Evolutionary conservation across 1,140 invertebrate species (phyloP).

Genomic region (Philotrypesis tridentata): DNA sequence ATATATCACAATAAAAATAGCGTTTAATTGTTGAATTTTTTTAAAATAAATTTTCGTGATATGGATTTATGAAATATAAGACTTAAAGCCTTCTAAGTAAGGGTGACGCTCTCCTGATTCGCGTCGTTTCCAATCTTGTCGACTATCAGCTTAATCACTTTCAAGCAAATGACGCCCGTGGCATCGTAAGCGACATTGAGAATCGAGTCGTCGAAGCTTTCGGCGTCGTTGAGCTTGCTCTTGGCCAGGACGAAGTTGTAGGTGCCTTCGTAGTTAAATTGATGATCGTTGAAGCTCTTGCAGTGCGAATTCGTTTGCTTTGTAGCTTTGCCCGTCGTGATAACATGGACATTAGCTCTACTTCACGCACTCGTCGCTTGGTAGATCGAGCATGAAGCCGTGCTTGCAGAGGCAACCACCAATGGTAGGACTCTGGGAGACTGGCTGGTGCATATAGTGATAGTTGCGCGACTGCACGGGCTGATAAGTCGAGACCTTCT

Average conservation of each 20-base stretch:
- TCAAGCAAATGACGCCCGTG: conserved; percentile 89
- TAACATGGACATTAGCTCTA: conserved; percentile 88
- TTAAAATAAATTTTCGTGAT: too few relatives aligned
- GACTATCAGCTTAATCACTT: conserved; percentile 82
- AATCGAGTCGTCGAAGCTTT: conserved; percentile 82
- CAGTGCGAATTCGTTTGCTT: conserved; percentile 90
- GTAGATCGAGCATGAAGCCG: conserved; percentile 83
- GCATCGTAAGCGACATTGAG: conserved; percentile 90
- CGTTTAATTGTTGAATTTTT: too few relatives aligned
- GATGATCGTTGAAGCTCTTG: conserved; percentile 88
- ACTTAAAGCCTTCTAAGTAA: too few relatives aligned
- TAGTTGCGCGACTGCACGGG: conserved; percentile 85
- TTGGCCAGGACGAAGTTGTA: conserved; percentile 91
- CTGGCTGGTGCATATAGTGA: conserved; percentile 82
- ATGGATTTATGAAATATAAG: too few relatives aligned
- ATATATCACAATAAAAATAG: too few relatives aligned
- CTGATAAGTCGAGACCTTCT: conserved; percentile 85
- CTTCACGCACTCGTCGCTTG: conserved; percentile 80
- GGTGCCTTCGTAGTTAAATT: conserved; percentile 90
- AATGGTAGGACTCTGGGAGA: conserved; percentile 68
- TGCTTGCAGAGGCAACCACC: conserved; percentile 88
- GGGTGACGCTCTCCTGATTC: conserved; percentile 78
- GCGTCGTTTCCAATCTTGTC: conserved; percentile 67
- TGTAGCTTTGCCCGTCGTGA: conserved; percentile 88
- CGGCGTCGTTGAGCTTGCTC: conserved; percentile 76